phyloP scores from a whole-genome alignment of 1,140 invertebrate species.

The Trichogramma pretiosum region DNA sequence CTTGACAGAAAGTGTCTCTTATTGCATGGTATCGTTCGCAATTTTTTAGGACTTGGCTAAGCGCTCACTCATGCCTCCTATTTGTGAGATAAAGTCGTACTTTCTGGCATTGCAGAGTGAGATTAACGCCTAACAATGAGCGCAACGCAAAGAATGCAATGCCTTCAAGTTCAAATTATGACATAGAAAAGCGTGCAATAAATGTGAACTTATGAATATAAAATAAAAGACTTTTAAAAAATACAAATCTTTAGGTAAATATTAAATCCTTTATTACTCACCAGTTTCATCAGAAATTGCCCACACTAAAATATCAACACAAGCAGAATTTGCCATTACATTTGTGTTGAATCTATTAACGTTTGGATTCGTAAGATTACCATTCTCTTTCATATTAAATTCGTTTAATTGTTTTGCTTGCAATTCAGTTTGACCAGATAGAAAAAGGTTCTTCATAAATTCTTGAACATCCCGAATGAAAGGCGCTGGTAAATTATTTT shows the following conservation, averaged over 20 bases:
- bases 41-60: too few relatives aligned
- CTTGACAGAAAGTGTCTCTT: too few relatives aligned
- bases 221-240: not conserved
- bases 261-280: constrained; percentile 39
- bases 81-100: too few relatives aligned
- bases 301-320: constrained; percentile 95
- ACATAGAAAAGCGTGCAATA: too few relatives aligned
- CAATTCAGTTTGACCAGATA: constrained; percentile 86
- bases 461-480: constrained; percentile 94
- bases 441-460: constrained; percentile 74
- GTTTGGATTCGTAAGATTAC: constrained; percentile 66
- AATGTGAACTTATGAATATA: constrained; percentile 5
- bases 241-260: constrained; percentile 10
- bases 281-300: constrained; percentile 93
- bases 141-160: too few relatives aligned
- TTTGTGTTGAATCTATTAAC: constrained; percentile 91
- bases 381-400: constrained; percentile 68
- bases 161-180: too few relatives aligned
- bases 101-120: too few relatives aligned
- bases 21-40: too few relatives aligned
- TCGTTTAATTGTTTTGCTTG: constrained; percentile 70
- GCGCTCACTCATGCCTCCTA: too few relatives aligned
- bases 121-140: too few relatives aligned
- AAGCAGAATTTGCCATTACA: constrained; percentile 93
- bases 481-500: constrained; percentile 76